phyloP scores from a whole-genome alignment of 35 echinoderm and acorn worm species.

The Holothuria glaberrima region DNA sequence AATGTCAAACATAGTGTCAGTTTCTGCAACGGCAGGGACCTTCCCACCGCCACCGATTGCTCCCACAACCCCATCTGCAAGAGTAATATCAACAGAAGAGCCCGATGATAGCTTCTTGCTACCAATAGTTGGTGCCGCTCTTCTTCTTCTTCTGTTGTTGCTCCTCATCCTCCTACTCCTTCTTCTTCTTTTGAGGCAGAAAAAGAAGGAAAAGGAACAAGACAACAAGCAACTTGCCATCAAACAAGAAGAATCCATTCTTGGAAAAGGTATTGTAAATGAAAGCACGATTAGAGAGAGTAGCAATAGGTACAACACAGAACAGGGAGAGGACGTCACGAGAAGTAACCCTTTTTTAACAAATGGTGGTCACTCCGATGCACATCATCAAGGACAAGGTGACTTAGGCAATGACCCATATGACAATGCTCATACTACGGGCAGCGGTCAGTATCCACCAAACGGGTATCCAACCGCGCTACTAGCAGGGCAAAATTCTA shows the following conservation, averaged over 20 bases:
- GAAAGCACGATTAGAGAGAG: not conserved
- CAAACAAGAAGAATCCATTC: not conserved
- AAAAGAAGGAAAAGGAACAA: slow-evolving; percentile 31
- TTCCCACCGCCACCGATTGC: not conserved
- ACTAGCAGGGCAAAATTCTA: not conserved
- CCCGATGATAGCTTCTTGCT: not conserved
- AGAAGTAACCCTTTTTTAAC: not conserved
- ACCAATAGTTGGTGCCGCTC: slow-evolving; percentile 23
- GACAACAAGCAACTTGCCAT: not conserved
- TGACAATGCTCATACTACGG: not conserved
- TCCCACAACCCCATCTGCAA: not conserved
- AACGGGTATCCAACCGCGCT: not conserved
- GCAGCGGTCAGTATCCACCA: not conserved
- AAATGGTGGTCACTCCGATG: not conserved
- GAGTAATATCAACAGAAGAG: not conserved
- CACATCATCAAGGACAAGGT: not conserved
- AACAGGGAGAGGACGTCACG: not conserved
- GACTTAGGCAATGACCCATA: not conserved
- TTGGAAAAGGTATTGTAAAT: not conserved
- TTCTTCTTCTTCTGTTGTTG: slow-evolving; percentile 15
- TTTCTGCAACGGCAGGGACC: not conserved
- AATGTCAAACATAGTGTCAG: slow-evolving; percentile 22
- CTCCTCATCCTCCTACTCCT: slow-evolving; percentile 28
- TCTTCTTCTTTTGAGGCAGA: slow-evolving; percentile 3
- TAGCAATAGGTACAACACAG: not conserved